These are phyloP conservation scores for Hetaerina americana DNA, from an alignment of 1,140 invertebrate genomes.

Conservation along the genomic window DNA sequence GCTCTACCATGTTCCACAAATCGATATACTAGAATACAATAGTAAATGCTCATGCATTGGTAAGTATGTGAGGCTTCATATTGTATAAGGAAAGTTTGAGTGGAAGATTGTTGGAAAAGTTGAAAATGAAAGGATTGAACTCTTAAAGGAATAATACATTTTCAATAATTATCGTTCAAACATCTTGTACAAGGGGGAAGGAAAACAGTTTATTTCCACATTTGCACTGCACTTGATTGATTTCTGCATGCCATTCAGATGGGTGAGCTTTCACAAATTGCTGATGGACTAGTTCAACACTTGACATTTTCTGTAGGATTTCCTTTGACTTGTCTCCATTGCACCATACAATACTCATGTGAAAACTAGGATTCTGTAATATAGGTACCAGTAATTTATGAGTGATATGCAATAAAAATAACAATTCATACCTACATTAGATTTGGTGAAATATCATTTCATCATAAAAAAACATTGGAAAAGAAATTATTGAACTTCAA, in stretches of 20 bases:
- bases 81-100: too few species aligned
- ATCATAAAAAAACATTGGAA: background rate
- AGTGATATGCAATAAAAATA: background rate
- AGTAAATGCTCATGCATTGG: too few species aligned
- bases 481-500: background rate
- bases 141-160: too few species aligned
- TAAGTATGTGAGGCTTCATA: too few species aligned
- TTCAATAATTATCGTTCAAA: too few species aligned
- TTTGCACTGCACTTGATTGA: slow-evolving; percentile 29
- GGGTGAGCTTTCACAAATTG: slow-evolving; percentile 23
- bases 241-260: slow-evolving; percentile 18
- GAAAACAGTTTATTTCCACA: slow-evolving; percentile 32
- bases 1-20: too few species aligned
- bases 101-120: too few species aligned
- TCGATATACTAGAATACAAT: too few species aligned
- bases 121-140: too few species aligned
- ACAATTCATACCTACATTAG: background rate
- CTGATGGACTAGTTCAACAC: slow-evolving; percentile 28
- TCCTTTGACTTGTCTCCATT: slow-evolving; percentile 40
- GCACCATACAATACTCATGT: slow-evolving; percentile 52
- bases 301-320: slow-evolving; percentile 29
- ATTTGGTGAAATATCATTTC: background rate
- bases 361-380: slow-evolving; percentile 53
- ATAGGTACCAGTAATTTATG: slow-evolving; percentile 5
- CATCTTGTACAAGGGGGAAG: too few species aligned